Evolutionary conservation across 2,797 vertebrate species (phyloP).

Genomic region (Catharus ustulatus): DNA sequence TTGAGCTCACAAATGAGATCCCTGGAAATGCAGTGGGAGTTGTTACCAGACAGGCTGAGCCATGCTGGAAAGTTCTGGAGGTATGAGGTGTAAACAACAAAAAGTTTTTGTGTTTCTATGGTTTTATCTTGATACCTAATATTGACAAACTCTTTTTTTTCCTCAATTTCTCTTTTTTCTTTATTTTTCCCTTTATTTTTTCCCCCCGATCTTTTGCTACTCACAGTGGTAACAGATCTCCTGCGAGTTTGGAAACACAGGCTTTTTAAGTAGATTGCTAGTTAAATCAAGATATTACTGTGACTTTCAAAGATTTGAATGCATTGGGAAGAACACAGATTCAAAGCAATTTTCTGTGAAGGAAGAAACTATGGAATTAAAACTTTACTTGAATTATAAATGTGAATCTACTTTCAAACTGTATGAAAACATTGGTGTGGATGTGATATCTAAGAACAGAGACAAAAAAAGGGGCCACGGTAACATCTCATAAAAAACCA

Average conservation of each 20-base stretch:
- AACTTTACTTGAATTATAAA: not conserved
- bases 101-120: not conserved
- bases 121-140: not conserved
- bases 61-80: not conserved
- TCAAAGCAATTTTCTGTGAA: not conserved
- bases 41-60: not conserved
- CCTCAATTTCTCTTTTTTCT: too few species aligned
- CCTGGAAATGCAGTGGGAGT: not conserved
- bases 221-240: not conserved
- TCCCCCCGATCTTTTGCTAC: not conserved
- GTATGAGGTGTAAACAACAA: not conserved
- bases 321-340: not conserved
- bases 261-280: not conserved
- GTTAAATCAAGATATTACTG: not conserved
- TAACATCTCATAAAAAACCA: not conserved
- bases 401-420: not conserved
- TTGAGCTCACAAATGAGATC: not conserved
- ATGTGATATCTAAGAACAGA: not conserved
- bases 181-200: too few species aligned
- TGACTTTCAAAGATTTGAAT: not conserved
- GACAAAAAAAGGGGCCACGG: not conserved
- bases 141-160: not conserved
- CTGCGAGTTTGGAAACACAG: not conserved
- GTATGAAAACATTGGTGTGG: not conserved
- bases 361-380: not conserved